Conservation (phyloP, 2,797 vertebrate species). For the Alcedo quadribrachys region DNA sequence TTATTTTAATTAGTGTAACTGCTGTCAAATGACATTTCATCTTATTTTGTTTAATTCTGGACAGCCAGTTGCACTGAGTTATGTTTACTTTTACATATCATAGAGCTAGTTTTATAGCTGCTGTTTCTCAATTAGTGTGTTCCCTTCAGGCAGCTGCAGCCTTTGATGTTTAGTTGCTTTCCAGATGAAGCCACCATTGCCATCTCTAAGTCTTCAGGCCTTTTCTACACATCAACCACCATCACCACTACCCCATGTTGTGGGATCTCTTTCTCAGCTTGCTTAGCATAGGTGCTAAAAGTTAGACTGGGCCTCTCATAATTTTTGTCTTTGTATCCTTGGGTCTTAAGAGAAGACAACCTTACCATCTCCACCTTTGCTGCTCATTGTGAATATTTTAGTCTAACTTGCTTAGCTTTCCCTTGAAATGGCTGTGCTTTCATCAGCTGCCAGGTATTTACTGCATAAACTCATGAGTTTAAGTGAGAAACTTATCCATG, state of each 20-base stretch:
- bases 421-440: not conserved
- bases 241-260: not conserved
- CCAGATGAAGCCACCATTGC: conserved; percentile 3
- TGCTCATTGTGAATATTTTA: not conserved
- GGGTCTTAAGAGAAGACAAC: not conserved
- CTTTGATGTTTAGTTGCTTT: conserved; percentile 27
- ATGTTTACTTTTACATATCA: conserved; percentile 60
- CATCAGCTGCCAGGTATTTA: not conserved
- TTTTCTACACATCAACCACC: not conserved
- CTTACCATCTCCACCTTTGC: not conserved
- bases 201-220: not conserved
- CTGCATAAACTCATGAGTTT: not conserved
- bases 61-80: conserved; percentile 54
- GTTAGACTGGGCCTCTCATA: not conserved
- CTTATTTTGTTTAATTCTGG: conserved; percentile 62
- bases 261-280: not conserved
- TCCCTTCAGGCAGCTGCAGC: conserved; percentile 23
- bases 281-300: not conserved
- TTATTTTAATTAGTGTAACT: not conserved
- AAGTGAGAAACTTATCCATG: not conserved
- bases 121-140: conserved; percentile 66
- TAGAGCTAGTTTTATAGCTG: conserved; percentile 60
- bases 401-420: not conserved
- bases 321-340: not conserved
- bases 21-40: conserved; percentile 16